Percentiles rank a stretch among this genome's conserved stretches.
These are phyloP conservation scores for Euwallacea similis DNA, from an alignment of 1,140 invertebrate species.

Conservation along the genomic window DNA sequence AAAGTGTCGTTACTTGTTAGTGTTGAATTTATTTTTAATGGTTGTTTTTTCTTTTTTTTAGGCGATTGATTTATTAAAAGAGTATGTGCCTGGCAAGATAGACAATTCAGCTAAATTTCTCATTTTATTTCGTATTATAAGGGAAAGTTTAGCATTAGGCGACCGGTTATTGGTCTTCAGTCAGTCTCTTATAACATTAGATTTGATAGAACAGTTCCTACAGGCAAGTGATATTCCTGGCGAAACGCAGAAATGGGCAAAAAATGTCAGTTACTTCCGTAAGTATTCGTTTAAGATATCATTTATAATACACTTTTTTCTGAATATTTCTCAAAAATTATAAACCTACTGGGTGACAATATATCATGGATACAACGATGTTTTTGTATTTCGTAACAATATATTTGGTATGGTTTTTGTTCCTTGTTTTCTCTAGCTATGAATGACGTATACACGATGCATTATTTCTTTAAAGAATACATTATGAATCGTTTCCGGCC, in stretches of 20 bases:
- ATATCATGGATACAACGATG: too few species aligned
- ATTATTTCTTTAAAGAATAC: too few species aligned
- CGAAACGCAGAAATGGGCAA: slow-evolving; percentile 76
- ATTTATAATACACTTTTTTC: too few species aligned
- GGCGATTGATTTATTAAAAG: slow-evolving; percentile 83
- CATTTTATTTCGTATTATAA: slow-evolving; percentile 89
- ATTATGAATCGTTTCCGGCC: too few species aligned
- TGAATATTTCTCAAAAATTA: too few species aligned
- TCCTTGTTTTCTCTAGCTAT: too few species aligned
- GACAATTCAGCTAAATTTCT: slow-evolving; percentile 96
- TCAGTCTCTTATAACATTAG: slow-evolving; percentile 93
- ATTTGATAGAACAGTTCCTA: slow-evolving; percentile 96
- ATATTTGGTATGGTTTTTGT: too few species aligned
- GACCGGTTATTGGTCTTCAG: slow-evolving; percentile 96
- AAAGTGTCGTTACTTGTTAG: too few species aligned
- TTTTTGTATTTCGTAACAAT: too few species aligned
- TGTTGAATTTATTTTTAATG: neutral
- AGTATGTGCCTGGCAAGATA: slow-evolving; percentile 85
- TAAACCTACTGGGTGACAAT: too few species aligned
- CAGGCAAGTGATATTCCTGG: slow-evolving; percentile 78
- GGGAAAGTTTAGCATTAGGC: slow-evolving; percentile 82
- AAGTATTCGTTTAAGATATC: slow-evolving; percentile 53
- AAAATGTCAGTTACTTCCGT: slow-evolving; percentile 91
- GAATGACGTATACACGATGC: too few species aligned
- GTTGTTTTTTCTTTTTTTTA: slow-evolving; percentile 51